A percentile compares a stretch with the other conserved stretches of the same genome.
Evolutionary conservation across 1,140 invertebrate genomes (phyloP).

Genomic region (Lamellibrachia luymesi): DNA sequence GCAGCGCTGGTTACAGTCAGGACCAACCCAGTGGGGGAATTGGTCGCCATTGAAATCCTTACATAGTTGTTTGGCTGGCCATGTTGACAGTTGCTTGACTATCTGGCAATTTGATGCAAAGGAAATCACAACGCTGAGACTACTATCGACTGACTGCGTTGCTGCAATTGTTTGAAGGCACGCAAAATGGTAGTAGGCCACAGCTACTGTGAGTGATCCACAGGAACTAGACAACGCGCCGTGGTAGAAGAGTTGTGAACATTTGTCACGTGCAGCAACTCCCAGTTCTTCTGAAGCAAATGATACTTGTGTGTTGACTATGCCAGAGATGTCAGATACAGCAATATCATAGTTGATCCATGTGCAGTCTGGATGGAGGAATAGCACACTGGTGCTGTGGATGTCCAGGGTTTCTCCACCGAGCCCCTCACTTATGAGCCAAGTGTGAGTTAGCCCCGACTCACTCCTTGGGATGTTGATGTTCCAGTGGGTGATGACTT

Average conservation of each 20-base stretch:
- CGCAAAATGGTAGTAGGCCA: neutral
- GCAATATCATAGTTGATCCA: neutral
- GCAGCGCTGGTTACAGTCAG: conserved; percentile 24
- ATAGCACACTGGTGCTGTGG: neutral
- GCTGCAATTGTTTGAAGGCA: neutral
- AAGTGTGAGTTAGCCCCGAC: neutral
- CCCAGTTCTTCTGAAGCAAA: neutral
- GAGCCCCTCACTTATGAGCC: neutral
- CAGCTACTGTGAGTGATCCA: neutral
- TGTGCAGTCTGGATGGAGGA: neutral
- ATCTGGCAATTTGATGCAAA: conserved; percentile 7
- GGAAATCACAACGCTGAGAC: neutral
- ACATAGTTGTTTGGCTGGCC: neutral
- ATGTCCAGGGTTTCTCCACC: neutral
- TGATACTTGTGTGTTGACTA: neutral
- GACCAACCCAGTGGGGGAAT: conserved; percentile 8
- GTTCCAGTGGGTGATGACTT: neutral
- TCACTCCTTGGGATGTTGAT: neutral
- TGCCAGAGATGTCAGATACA: neutral
- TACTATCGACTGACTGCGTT: neutral
- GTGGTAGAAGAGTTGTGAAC: neutral
- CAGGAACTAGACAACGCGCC: neutral
- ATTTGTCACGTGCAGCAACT: neutral
- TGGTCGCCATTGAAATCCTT: neutral
- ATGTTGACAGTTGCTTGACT: neutral